Percentiles rank a stretch among this genome's conserved stretches.
Conservation (phyloP, 2,113 vertebrate species). For the Anhinga anhinga region DNA sequence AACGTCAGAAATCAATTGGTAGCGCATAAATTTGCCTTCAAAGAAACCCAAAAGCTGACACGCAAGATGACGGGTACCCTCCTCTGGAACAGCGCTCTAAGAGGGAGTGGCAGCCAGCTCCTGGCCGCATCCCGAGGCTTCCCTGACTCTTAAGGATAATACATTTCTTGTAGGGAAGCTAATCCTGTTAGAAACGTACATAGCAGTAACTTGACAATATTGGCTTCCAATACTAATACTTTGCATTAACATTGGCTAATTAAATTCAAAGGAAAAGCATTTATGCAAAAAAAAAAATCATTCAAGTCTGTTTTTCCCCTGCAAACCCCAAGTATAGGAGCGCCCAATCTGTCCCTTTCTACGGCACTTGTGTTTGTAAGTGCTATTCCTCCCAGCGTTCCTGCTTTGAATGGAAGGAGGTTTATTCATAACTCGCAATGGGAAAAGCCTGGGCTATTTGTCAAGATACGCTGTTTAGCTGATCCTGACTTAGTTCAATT, state of each 20-base stretch:
- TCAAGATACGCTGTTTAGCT: background rate
- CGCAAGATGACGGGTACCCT: background rate
- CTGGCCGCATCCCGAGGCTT: background rate
- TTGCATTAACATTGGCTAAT: background rate
- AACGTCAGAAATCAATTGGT: background rate
- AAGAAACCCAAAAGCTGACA: background rate
- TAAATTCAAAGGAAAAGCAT: background rate
- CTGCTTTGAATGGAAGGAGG: background rate
- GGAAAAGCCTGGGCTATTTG: background rate
- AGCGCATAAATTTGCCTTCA: background rate
- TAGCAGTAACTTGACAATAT: background rate
- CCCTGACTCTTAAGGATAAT: rapidly evolving
- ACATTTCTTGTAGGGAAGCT: rapidly evolving
- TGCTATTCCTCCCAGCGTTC: rapidly evolving
- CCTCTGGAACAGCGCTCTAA: background rate
- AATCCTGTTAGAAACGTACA: background rate
- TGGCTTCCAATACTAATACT: background rate
- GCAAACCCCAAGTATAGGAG: background rate
- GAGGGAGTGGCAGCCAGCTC: background rate
- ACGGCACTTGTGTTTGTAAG: background rate
- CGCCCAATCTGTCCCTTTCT: background rate
- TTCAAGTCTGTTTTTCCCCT: background rate
- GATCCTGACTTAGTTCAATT: background rate
- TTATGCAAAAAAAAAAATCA: background rate
- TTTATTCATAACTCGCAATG: background rate